Evolutionary conservation across 2,113 vertebrate genomes (phyloP), one percentile per base, ranked within the genome.

Genomic region (Chaenogobius annularis): DNA sequence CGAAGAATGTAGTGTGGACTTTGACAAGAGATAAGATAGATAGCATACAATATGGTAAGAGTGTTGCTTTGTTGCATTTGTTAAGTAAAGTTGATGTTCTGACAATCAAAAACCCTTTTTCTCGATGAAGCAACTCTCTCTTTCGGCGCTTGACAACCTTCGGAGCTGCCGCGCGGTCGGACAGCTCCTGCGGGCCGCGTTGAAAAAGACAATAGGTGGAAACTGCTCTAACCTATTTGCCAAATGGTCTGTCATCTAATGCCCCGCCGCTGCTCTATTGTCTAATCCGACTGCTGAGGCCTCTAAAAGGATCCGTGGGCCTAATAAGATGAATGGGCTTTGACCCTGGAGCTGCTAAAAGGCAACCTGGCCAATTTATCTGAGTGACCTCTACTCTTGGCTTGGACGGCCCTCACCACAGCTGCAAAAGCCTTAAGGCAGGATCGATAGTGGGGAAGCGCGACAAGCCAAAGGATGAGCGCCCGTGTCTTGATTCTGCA

Each of bases 301-400:
- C 93, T 89, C 94, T 97, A 95, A 96, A 96, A 94, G 94, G 94
- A 97, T 95, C 94, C 74, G 91, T 87, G 83, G 83, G 88, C 90
- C 92, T 94, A 96, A 95, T 94, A 94, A 95, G 94, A 96, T 94
- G 93, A 96, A 98, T 95, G 94, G 95, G 95, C 92, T 91, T 89
- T 95, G 94, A 97, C 96, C 95, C 94, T 92, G 91, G 89, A 96
- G 92, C 94, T 94, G 93, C 94, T 94, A 95, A 96, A 95, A 96
- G 93, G 93, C 93, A 95, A 93, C 93, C 92, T 89, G 92, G 94
- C 95, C 93, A 93, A 97, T 98, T 97, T 96, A 95, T 98, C 94
- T 95, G 92, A 89, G 88, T 92, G 92, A 95, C 89, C 93, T 74
- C 26, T 81, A 84, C 83, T 87, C 89, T 87, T 92, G 89, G 87